These are phyloP conservation scores for Corythucha ciliata DNA, from an alignment of 2,888 invertebrate species.

Conservation along the genomic window DNA sequence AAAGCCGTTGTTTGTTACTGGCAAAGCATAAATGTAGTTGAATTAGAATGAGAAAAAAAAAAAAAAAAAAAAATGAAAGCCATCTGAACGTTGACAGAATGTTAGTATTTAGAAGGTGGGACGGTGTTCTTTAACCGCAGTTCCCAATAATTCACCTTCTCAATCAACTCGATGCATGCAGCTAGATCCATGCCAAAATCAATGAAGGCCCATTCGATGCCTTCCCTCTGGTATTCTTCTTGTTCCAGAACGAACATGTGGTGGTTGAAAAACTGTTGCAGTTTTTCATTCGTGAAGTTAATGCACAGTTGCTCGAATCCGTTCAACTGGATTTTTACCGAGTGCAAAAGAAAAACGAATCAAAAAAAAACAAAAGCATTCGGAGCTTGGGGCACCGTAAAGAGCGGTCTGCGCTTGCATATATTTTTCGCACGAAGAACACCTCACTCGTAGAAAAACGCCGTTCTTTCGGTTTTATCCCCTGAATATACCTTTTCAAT, in stretches of 20 bases:
- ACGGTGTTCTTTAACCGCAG: conserved; percentile 16
- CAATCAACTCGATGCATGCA: conserved; percentile 80
- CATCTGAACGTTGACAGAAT: no score
- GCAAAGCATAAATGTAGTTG: no score
- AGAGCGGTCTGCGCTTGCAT: conserved; percentile 4
- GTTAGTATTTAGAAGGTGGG: conserved; percentile 14
- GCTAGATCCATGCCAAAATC: conserved; percentile 93
- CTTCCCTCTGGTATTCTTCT: conserved; percentile 88
- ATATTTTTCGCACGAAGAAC: conserved; percentile 13
- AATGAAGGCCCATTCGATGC: conserved; percentile 84
- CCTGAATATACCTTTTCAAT: conserved; percentile 72
- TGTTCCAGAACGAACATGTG: conserved; percentile 94
- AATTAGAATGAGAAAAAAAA: no score
- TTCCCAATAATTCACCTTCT: conserved; percentile 59
- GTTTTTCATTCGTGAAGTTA: conserved; percentile 92
- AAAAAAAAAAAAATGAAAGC: no score
- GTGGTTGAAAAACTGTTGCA: conserved; percentile 94
- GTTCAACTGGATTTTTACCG: conserved; percentile 64
- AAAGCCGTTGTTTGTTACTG: no score
- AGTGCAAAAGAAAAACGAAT: conserved; percentile 2
- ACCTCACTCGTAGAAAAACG: conserved; percentile 13
- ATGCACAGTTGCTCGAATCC: conserved; percentile 93
- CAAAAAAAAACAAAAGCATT: conserved; percentile 13
- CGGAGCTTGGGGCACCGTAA: conserved; percentile 7
- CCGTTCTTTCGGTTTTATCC: not conserved